Evolutionary conservation across 2,113 vertebrate species (phyloP).

Genomic region (Lepus europaeus): DNA sequence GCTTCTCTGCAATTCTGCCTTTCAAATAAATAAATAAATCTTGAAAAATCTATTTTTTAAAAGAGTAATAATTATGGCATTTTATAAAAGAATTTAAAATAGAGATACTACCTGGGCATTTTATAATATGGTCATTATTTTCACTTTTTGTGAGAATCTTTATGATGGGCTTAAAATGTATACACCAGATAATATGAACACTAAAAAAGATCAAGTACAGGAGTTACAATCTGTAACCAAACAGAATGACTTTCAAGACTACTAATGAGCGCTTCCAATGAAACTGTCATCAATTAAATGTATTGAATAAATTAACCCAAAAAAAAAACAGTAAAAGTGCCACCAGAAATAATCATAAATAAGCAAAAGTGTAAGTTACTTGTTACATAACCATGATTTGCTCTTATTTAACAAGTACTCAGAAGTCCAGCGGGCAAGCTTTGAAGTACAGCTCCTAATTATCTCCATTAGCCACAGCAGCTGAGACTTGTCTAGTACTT

Average conservation of each 20-base stretch:
- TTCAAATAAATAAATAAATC: no score
- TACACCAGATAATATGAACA: conserved; percentile 3
- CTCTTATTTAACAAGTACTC: conserved; percentile 18
- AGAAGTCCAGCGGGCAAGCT: conserved; percentile 22
- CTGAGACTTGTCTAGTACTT: not conserved
- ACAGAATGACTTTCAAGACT: not conserved
- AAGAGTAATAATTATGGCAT: not conserved
- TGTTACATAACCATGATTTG: conserved; percentile 37
- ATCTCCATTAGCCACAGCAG: conserved; percentile 1
- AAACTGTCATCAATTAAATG: conserved; percentile 29
- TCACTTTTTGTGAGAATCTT: conserved; percentile 28
- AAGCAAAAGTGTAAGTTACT: conserved; percentile 8
- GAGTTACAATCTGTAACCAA: not conserved
- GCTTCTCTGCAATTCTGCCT: no score
- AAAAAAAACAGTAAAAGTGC: conserved; percentile 10
- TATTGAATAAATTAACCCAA: not conserved
- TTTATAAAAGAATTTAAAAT: conserved; percentile 22
- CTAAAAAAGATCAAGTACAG: not conserved
- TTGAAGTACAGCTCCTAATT: conserved; percentile 43
- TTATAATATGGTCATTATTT: not conserved
- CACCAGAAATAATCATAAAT: conserved; percentile 51
- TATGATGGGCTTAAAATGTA: not conserved
- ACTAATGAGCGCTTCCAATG: conserved; percentile 18
- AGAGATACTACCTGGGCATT: not conserved
- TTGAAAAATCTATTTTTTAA: no score